Conservation (phyloP, 53 echinoderm and acorn worm species). For the Stichopus horrens region DNA sequence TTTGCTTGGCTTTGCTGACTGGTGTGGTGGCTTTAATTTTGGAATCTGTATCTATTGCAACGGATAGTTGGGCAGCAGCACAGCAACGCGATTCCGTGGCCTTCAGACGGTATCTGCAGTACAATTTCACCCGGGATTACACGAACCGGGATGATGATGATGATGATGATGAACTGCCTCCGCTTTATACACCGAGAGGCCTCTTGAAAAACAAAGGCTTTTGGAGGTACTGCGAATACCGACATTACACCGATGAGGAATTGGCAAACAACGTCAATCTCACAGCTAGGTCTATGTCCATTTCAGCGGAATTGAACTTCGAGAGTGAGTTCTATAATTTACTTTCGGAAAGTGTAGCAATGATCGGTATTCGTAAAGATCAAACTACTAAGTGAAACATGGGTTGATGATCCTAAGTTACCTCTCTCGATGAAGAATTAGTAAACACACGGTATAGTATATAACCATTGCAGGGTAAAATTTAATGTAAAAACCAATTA, state of each 20-base stretch:
- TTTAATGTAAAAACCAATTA: no score
- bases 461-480: no score
- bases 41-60: constrained; percentile 70
- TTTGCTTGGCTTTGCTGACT: constrained; percentile 76
- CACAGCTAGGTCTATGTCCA: no score
- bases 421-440: no score
- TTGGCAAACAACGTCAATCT: background rate
- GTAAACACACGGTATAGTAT: no score
- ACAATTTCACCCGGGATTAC: background rate
- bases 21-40: constrained; percentile 78
- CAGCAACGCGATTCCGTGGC: constrained; percentile 16
- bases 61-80: constrained; percentile 78
- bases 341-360: no score
- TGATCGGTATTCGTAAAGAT: no score
- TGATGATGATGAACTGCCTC: background rate
- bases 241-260: constrained; percentile 47
- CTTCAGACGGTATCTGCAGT: constrained; percentile 46
- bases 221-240: constrained; percentile 57
- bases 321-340: no score
- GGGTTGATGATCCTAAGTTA: no score
- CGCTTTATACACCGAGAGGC: constrained; percentile 16
- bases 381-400: no score
- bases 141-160: background rate
- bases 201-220: constrained; percentile 60
- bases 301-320: no score